A percentile compares a stretch with the other conserved stretches of the same genome.
Conservation (phyloP, 2,113 vertebrate species). For the Bufo bufo region DNA sequence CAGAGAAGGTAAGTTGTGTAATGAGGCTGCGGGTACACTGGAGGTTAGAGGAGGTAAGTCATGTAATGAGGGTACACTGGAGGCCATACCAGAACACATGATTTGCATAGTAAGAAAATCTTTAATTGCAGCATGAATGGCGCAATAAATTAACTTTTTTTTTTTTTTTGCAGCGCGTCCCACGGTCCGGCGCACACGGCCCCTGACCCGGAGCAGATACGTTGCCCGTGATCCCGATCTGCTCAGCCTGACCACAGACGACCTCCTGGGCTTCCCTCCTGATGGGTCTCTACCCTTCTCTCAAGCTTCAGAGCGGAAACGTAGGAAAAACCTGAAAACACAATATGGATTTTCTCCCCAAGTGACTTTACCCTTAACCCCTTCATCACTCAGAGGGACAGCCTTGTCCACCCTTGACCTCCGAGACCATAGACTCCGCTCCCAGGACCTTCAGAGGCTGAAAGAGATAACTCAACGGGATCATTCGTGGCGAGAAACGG, state of each 20-base stretch:
- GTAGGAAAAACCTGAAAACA: constrained; percentile 55
- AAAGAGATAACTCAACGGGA: constrained; percentile 48
- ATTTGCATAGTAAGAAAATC: too few species aligned
- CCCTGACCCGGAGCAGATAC: constrained; percentile 46
- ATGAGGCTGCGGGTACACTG: too few species aligned
- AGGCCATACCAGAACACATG: too few species aligned
- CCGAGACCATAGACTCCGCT: neutral
- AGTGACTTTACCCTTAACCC: neutral
- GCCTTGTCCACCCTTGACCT: constrained; percentile 45
- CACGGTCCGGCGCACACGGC: neutral
- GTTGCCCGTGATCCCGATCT: constrained; percentile 69
- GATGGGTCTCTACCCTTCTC: constrained; percentile 80
- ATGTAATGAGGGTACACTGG: too few species aligned
- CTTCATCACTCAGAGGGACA: neutral
- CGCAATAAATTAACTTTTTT: neutral
- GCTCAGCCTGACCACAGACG: constrained; percentile 84
- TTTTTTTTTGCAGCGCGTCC: constrained; percentile 58
- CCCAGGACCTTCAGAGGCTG: neutral
- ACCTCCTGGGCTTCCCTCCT: constrained; percentile 78
- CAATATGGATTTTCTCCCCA: neutral
- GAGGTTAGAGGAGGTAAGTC: too few species aligned
- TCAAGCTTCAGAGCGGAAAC: constrained; percentile 51
- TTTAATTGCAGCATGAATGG: too few species aligned
- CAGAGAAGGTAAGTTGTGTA: too few species aligned
- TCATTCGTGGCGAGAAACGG: constrained; percentile 24